Conservation (phyloP, 2,888 invertebrate genomes). For the Drosophila fulvimacula region DNA sequence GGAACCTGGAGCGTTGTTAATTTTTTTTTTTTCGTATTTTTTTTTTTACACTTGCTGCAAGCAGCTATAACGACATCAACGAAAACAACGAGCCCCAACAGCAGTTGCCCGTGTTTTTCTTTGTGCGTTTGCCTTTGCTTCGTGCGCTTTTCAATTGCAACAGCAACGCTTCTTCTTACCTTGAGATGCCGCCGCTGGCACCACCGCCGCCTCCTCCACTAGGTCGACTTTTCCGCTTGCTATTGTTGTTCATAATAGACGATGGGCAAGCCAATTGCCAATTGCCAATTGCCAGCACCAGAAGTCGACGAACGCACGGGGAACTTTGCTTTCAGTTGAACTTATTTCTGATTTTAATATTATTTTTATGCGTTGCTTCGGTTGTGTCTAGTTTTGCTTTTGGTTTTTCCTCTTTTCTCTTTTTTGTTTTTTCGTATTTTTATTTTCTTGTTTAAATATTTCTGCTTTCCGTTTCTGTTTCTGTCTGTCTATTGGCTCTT, state of each 20-base stretch:
- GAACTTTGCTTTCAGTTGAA: slow-evolving; percentile 55
- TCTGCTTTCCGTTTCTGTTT: slow-evolving; percentile 51
- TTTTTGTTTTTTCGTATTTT: slow-evolving; percentile 21
- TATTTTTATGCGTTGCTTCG: slow-evolving; percentile 56
- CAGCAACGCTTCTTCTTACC: slow-evolving; percentile 75
- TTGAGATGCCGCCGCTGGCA: slow-evolving; percentile 78
- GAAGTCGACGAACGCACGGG: slow-evolving; percentile 59
- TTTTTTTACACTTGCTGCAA: slow-evolving; percentile 40
- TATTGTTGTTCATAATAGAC: slow-evolving; percentile 86
- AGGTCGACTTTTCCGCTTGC: slow-evolving; percentile 93
- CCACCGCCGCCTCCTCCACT: slow-evolving; percentile 84
- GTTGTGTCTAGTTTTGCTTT: slow-evolving; percentile 45
- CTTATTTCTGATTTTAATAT: slow-evolving; percentile 56
- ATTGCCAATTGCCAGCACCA: slow-evolving; percentile 68
- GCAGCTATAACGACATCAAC: slow-evolving; percentile 9
- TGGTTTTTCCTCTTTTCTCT: slow-evolving; percentile 27
- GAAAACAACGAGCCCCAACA: slow-evolving; percentile 12
- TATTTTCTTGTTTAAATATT: slow-evolving; percentile 39
- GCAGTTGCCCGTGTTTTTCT: slow-evolving; percentile 43
- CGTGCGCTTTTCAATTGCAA: slow-evolving; percentile 50
- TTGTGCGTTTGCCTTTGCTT: slow-evolving; percentile 54
- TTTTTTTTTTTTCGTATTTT: slow-evolving; percentile 7
- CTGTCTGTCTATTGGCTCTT: slow-evolving; percentile 44
- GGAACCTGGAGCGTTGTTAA: slow-evolving; percentile 26
- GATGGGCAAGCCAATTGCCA: slow-evolving; percentile 63